phyloP scores from a whole-genome alignment of 2,888 invertebrate species.

The Crossocerus cetratus region DNA sequence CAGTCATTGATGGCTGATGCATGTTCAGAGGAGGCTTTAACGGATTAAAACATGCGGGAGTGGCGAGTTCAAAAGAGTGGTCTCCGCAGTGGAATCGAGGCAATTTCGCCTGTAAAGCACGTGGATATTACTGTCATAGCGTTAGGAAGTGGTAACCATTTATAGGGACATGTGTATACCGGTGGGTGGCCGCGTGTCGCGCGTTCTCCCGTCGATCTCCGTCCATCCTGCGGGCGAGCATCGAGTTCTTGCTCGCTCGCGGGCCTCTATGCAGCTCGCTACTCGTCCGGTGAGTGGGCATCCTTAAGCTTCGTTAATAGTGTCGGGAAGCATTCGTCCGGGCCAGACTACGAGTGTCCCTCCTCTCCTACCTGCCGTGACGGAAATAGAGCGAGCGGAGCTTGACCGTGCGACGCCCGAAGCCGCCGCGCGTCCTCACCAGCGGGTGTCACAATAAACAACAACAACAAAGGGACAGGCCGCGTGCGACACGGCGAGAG shows the following conservation, averaged over 20 bases:
- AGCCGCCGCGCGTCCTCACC: neutral
- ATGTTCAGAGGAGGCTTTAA: too few species aligned
- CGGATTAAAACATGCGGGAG: too few species aligned
- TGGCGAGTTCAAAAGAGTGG: too few species aligned
- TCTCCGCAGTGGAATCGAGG: neutral
- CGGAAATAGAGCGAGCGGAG: conserved; percentile 33
- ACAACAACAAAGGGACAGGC: conserved; percentile 34
- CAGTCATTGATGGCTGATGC: too few species aligned
- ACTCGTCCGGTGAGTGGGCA: conserved; percentile 28
- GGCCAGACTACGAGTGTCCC: conserved; percentile 30
- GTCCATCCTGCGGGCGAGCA: conserved; percentile 10
- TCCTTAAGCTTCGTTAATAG: conserved; percentile 40
- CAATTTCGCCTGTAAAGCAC: conserved; percentile 30
- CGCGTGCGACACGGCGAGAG: conserved; percentile 7
- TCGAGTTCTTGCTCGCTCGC: conserved; percentile 26
- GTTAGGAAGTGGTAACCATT: conserved; percentile 51
- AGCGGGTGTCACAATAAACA: conserved; percentile 44
- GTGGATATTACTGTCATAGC: conserved; percentile 40
- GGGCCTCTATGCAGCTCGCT: conserved; percentile 9
- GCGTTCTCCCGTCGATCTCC: conserved; percentile 25
- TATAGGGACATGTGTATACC: conserved; percentile 53
- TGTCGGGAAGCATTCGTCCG: conserved; percentile 41
- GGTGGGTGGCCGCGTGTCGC: conserved; percentile 34
- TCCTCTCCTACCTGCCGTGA: conserved; percentile 33
- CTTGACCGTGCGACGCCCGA: conserved; percentile 5